Percentiles rank a stretch among this genome's conserved stretches.
phyloP scores from a whole-genome alignment of 2,797 vertebrate species.

The Pantherophis vulpinus region DNA sequence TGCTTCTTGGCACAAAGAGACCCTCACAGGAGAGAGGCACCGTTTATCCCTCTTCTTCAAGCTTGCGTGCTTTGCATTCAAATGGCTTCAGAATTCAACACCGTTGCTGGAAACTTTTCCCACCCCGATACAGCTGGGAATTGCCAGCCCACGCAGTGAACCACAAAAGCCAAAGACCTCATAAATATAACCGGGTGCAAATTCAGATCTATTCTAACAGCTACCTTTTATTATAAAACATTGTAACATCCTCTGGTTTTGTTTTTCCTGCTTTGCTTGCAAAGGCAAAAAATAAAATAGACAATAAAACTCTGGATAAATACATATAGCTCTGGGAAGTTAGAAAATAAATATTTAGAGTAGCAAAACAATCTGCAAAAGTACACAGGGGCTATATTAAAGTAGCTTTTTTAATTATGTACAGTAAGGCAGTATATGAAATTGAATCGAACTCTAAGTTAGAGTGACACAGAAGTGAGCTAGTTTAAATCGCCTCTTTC shows the following conservation, averaged over 20 bases:
- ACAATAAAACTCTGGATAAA: slow-evolving; percentile 45
- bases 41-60: no score
- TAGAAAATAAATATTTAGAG: slow-evolving; percentile 68
- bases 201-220: not conserved
- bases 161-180: not conserved
- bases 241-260: slow-evolving; percentile 7
- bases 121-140: not conserved
- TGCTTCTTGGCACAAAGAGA: not conserved
- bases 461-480: slow-evolving; percentile 43
- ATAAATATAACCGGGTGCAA: not conserved
- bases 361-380: slow-evolving; percentile 79
- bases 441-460: slow-evolving; percentile 37
- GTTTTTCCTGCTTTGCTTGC: slow-evolving; percentile 20
- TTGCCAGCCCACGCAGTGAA: not conserved
- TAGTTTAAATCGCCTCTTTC: slow-evolving; percentile 3
- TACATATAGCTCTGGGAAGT: slow-evolving; percentile 66
- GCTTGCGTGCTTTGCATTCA: not conserved
- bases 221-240: slow-evolving; percentile 38
- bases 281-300: slow-evolving; percentile 42
- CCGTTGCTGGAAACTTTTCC: not conserved
- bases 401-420: slow-evolving; percentile 66
- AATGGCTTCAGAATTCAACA: not conserved
- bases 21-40: not conserved
- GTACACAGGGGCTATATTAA: slow-evolving; percentile 68
- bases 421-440: slow-evolving; percentile 73